phyloP scores from a whole-genome alignment of 2,888 invertebrate species.

The Dryadula phaetusa region DNA sequence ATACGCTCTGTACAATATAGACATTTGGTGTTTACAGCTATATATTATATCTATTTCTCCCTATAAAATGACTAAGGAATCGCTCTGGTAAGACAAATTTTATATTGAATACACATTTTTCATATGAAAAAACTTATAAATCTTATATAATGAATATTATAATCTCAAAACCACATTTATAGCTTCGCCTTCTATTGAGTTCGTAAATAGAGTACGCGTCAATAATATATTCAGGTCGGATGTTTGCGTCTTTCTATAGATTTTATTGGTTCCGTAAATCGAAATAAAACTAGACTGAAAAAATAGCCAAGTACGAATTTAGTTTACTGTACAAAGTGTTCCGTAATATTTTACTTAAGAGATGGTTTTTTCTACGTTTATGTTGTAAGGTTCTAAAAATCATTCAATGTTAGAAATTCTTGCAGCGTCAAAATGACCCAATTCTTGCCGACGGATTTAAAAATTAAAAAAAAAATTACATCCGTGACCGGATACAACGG shows the following conservation, averaged over 20 bases:
- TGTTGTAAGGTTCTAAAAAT: too few species aligned
- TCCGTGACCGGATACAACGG: too few species aligned
- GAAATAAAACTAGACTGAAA: not conserved
- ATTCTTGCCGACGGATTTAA: too few species aligned
- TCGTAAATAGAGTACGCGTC: slow-evolving; percentile 6
- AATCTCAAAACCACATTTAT: not conserved
- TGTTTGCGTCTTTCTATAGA: slow-evolving; percentile 23
- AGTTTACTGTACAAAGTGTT: not conserved
- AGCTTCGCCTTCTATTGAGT: slow-evolving; percentile 4
- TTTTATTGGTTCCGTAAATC: slow-evolving; percentile 23
- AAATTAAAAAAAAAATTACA: too few species aligned
- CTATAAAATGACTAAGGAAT: too few species aligned
- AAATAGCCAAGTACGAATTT: not conserved
- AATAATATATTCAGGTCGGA: slow-evolving; percentile 25
- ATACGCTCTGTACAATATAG: too few species aligned
- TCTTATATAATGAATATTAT: not conserved
- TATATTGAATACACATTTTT: too few species aligned
- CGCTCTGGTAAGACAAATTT: too few species aligned
- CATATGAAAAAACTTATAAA: slow-evolving; percentile 1
- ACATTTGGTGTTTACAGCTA: too few species aligned
- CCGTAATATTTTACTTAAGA: not conserved
- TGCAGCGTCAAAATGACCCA: too few species aligned
- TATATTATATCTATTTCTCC: too few species aligned
- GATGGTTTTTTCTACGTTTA: too few species aligned
- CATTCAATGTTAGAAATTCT: not conserved